These are phyloP conservation scores for Gnatocerus cornutus DNA, from an alignment of 2,888 invertebrate species.

Conservation along the genomic window DNA sequence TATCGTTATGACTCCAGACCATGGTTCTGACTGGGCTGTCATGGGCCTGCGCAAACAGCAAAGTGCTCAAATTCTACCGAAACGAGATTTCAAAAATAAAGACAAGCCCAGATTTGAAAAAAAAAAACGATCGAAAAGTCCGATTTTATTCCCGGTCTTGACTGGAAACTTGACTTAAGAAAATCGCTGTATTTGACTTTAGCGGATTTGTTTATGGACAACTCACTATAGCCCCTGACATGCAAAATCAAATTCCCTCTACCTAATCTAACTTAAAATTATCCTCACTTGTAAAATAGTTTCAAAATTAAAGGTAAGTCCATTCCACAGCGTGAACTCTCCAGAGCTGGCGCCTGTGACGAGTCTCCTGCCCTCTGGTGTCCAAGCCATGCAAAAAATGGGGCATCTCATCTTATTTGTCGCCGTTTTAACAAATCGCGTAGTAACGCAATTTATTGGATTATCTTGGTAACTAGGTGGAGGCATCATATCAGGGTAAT, in stretches of 20 bases:
- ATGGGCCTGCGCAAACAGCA: constrained; percentile 83
- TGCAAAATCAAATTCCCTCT: not conserved
- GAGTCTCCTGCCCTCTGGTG: constrained; percentile 97
- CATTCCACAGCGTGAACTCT: constrained; percentile 99
- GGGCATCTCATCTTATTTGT: constrained; percentile 99
- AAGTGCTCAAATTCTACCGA: not conserved
- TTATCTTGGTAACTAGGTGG: constrained; percentile 96
- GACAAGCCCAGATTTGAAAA: constrained; percentile 1
- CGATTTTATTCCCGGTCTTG: no score
- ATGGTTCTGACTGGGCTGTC: constrained; percentile 99
- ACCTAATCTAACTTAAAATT: constrained; percentile 16
- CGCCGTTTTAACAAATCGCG: constrained; percentile 97
- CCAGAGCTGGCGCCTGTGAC: constrained; percentile 99
- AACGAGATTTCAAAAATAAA: not conserved
- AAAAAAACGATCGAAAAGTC: no score
- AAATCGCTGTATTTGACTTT: no score
- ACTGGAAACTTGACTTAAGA: no score
- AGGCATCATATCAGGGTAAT: constrained; percentile 93
- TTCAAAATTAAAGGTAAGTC: constrained; percentile 99
- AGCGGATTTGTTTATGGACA: no score
- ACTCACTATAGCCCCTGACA: no score
- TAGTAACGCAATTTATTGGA: constrained; percentile 96
- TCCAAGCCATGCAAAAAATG: constrained; percentile 99
- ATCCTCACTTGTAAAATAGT: constrained; percentile 94
- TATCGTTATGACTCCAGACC: constrained; percentile 99